phyloP scores from a whole-genome alignment of 2,797 vertebrate species.

The Triplophysa yarkandensis region DNA sequence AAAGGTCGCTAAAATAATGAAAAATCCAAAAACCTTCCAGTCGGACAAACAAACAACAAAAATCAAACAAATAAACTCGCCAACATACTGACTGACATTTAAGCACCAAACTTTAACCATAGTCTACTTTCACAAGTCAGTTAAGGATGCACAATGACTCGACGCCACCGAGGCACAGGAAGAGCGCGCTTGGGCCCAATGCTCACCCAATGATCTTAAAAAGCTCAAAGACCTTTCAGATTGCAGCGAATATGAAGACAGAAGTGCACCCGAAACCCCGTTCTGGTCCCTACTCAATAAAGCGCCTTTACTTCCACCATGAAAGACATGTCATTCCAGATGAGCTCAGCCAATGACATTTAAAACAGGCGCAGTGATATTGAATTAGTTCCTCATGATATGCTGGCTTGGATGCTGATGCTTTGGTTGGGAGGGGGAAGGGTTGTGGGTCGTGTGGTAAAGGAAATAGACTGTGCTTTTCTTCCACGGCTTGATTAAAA shows the following conservation, averaged over 20 bases:
- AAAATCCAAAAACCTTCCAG: not conserved
- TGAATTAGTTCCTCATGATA: constrained; percentile 80
- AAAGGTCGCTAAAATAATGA: not conserved
- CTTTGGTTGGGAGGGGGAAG: constrained; percentile 50
- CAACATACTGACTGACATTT: constrained; percentile 46
- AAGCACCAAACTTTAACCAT: constrained; percentile 38
- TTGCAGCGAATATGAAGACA: constrained; percentile 58
- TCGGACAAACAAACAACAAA: not conserved
- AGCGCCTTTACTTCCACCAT: constrained; percentile 73
- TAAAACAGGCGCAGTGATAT: constrained; percentile 77
- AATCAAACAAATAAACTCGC: constrained; percentile 22
- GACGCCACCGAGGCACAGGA: constrained; percentile 34
- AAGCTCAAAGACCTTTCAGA: constrained; percentile 69
- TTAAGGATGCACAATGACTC: constrained; percentile 48
- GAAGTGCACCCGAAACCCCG: constrained; percentile 44
- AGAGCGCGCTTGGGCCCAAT: constrained; percentile 52
- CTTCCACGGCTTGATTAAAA: constrained; percentile 64
- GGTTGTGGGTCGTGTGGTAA: not conserved
- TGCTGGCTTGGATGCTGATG: constrained; percentile 67
- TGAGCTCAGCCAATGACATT: constrained; percentile 81
- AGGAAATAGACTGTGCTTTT: constrained; percentile 42
- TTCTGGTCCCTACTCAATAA: constrained; percentile 68
- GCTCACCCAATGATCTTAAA: constrained; percentile 57
- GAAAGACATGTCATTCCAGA: constrained; percentile 79
- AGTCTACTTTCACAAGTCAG: constrained; percentile 49